A percentile compares a stretch with the other conserved stretches of the same genome.
Conservation (phyloP, 2,888 invertebrate species). For the Ariolimax columbianus region DNA sequence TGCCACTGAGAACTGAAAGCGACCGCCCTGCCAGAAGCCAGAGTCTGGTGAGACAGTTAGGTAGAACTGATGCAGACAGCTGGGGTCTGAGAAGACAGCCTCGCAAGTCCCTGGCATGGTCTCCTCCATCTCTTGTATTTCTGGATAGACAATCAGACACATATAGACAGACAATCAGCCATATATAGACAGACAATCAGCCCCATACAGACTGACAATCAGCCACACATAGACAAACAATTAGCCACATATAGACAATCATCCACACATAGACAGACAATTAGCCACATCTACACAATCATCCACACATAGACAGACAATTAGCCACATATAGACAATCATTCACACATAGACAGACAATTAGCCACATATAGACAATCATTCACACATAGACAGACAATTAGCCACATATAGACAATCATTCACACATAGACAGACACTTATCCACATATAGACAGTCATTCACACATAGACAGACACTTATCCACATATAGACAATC, state of each 20-base stretch:
- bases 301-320: neutral
- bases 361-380: neutral
- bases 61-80: slow-evolving; percentile 88
- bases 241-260: neutral
- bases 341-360: neutral
- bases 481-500: no score
- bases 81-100: slow-evolving; percentile 88
- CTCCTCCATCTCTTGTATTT: slow-evolving; percentile 90
- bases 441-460: no score
- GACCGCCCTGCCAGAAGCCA: slow-evolving; percentile 92
- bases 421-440: no score
- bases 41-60: slow-evolving; percentile 90
- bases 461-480: no score
- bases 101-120: slow-evolving; percentile 89
- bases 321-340: neutral
- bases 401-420: neutral
- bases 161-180: neutral
- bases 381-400: neutral
- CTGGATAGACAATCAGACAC: slow-evolving; percentile 63
- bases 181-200: neutral
- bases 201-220: no score
- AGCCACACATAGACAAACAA: neutral
- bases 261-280: neutral
- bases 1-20: slow-evolving; percentile 89
- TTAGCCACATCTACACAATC: neutral